phyloP scores from a whole-genome alignment of 1,140 invertebrate species.

The Marisa cornuarietis region DNA sequence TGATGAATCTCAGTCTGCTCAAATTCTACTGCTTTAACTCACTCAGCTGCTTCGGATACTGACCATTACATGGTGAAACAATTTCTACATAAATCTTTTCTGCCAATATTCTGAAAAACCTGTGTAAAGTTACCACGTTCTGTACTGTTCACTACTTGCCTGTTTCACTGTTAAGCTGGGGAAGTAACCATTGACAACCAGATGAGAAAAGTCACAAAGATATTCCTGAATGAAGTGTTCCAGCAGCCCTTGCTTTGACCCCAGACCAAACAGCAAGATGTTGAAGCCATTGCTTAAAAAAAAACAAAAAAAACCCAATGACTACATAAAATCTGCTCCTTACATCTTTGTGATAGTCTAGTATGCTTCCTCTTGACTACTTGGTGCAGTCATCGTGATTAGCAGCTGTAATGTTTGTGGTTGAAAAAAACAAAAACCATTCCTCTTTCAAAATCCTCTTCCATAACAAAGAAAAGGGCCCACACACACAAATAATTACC shows the following conservation, averaged over 20 bases:
- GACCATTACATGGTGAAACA: not conserved
- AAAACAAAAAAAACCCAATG: slow-evolving; percentile 57
- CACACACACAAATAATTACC: slow-evolving; percentile 17
- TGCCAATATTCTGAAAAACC: too few species aligned
- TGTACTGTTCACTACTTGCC: slow-evolving; percentile 62
- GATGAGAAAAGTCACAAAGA: slow-evolving; percentile 74
- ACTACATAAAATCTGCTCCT: slow-evolving; percentile 38
- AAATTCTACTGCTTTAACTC: too few species aligned
- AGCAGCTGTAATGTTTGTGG: too few species aligned
- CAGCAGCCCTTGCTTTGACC: slow-evolving; percentile 84
- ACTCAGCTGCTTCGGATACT: too few species aligned
- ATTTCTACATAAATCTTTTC: not conserved
- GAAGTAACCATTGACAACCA: slow-evolving; percentile 92
- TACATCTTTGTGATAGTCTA: too few species aligned
- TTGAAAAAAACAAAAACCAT: slow-evolving; percentile 32
- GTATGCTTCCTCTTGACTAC: too few species aligned
- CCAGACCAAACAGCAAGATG: slow-evolving; percentile 86
- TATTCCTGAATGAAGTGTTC: slow-evolving; percentile 79
- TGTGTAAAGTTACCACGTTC: too few species aligned
- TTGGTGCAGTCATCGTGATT: too few species aligned
- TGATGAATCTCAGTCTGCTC: too few species aligned
- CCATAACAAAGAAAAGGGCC: not conserved
- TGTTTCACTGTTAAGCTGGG: slow-evolving; percentile 88
- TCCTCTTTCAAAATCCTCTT: not conserved
- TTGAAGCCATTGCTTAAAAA: slow-evolving; percentile 85